Evolutionary conservation across 2,888 invertebrate species (phyloP).

Genomic region (Brenthis ino): DNA sequence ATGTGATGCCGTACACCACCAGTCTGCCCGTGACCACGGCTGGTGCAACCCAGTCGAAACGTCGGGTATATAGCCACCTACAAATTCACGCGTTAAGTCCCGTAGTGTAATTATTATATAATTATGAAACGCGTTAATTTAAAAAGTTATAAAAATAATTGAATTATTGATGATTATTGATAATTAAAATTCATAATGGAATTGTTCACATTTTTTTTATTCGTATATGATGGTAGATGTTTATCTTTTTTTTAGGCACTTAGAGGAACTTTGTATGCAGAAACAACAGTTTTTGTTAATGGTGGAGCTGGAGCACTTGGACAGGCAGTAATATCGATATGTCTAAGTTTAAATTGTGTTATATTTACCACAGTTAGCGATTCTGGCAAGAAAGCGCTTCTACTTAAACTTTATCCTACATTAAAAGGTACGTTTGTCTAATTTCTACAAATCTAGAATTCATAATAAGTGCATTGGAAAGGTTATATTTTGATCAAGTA

Average conservation of each 20-base stretch:
- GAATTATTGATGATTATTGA: neutral
- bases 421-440: neutral
- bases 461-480: too few relatives aligned
- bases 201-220: too few relatives aligned
- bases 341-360: neutral
- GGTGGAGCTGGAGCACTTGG: constrained; percentile 11
- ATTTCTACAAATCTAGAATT: neutral
- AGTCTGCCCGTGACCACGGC: too few relatives aligned
- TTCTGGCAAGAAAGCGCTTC: neutral
- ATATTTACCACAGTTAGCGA: constrained; percentile 3
- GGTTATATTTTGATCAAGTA: too few relatives aligned
- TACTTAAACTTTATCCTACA: neutral
- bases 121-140: too few relatives aligned
- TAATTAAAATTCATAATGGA: too few relatives aligned
- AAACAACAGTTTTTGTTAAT: neutral
- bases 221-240: neutral
- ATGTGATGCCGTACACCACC: too few relatives aligned
- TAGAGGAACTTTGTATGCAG: neutral
- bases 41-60: too few relatives aligned
- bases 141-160: too few relatives aligned
- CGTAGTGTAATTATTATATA: too few relatives aligned
- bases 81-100: too few relatives aligned
- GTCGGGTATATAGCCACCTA: too few relatives aligned
- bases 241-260: neutral
- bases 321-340: constrained; percentile 11